Evolutionary conservation across 2,888 invertebrate species (phyloP).

Genomic region (Drosophila neotestacea): DNA sequence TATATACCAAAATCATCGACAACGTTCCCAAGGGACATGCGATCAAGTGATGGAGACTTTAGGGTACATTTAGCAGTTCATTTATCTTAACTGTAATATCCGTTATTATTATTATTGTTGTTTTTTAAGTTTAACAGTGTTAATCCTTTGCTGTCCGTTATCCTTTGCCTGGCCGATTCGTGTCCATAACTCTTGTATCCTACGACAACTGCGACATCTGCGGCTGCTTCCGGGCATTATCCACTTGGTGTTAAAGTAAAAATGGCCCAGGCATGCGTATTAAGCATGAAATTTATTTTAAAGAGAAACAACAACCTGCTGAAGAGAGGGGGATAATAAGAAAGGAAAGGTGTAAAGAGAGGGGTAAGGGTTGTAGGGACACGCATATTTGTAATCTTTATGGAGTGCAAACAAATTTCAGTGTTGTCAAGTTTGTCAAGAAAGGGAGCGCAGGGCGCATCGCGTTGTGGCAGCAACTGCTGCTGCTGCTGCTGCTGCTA

Average conservation of each 20-base stretch:
- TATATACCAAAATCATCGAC: background rate
- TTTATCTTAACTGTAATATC: conserved; percentile 22
- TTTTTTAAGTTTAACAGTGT: background rate
- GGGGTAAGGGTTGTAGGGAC: conserved; percentile 21
- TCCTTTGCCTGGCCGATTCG: conserved; percentile 24
- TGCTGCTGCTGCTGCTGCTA: conserved; percentile 17
- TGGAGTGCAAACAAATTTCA: conserved; percentile 81
- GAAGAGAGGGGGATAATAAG: background rate
- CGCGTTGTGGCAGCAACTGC: conserved; percentile 27
- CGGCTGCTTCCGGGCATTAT: conserved; percentile 75
- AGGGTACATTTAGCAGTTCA: conserved; percentile 24
- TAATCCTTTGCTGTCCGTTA: conserved; percentile 35
- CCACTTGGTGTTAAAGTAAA: conserved; percentile 76
- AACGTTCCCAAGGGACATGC: background rate
- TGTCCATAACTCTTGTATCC: conserved; percentile 45
- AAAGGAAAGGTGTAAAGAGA: background rate
- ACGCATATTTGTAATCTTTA: conserved; percentile 75
- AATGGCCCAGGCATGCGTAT: conserved; percentile 77
- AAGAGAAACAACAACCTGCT: conserved; percentile 40
- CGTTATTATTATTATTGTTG: conserved; percentile 5
- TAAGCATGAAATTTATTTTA: conserved; percentile 80
- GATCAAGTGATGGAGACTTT: conserved; percentile 11
- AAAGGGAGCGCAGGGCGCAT: background rate
- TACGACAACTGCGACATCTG: conserved; percentile 68
- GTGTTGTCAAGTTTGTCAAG: conserved; percentile 67